Percentiles rank a stretch among this genome's conserved stretches.
Evolutionary conservation across 2,888 invertebrate genomes (phyloP).

Genomic region (Polyploca ridens): DNA sequence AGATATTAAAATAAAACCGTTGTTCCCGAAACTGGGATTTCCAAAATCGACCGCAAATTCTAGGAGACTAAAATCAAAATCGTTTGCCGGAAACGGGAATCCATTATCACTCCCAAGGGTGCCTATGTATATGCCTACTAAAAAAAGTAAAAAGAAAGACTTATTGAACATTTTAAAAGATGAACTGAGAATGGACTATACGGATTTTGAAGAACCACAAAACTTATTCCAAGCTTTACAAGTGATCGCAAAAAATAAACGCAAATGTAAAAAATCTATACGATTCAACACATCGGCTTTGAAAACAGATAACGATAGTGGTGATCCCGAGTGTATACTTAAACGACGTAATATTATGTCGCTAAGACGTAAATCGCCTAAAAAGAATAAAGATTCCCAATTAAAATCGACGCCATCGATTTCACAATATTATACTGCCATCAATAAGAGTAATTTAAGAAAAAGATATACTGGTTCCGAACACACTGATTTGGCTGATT

Average conservation of each 20-base stretch:
- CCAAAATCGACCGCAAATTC: slow-evolving; percentile 13
- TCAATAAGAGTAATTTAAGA: slow-evolving; percentile 9
- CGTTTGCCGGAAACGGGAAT: slow-evolving; percentile 27
- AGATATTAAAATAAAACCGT: slow-evolving; percentile 8
- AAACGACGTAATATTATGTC: slow-evolving; percentile 47
- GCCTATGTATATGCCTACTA: slow-evolving; percentile 17
- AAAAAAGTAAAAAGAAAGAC: slow-evolving; percentile 41
- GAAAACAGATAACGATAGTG: slow-evolving; percentile 10
- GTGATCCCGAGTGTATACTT: slow-evolving; percentile 41
- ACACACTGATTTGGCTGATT: slow-evolving; percentile 22
- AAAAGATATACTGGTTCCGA: slow-evolving; percentile 9
- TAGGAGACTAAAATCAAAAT: slow-evolving; percentile 28
- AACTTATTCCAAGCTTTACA: slow-evolving; percentile 62
- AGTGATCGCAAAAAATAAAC: slow-evolving; percentile 58
- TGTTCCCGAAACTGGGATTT: not conserved
- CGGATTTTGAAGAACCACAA: slow-evolving; percentile 49
- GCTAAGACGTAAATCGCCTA: slow-evolving; percentile 24
- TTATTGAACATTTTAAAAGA: slow-evolving; percentile 56
- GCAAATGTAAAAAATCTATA: slow-evolving; percentile 19
- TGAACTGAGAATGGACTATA: slow-evolving; percentile 44
- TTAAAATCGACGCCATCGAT: slow-evolving; percentile 9
- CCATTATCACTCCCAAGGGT: slow-evolving; percentile 17
- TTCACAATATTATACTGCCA: slow-evolving; percentile 9
- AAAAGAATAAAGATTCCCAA: slow-evolving; percentile 12
- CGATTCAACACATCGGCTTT: not conserved